phyloP scores from a whole-genome alignment of 2,797 vertebrate species.

The Platyrinchus mystaceus region DNA sequence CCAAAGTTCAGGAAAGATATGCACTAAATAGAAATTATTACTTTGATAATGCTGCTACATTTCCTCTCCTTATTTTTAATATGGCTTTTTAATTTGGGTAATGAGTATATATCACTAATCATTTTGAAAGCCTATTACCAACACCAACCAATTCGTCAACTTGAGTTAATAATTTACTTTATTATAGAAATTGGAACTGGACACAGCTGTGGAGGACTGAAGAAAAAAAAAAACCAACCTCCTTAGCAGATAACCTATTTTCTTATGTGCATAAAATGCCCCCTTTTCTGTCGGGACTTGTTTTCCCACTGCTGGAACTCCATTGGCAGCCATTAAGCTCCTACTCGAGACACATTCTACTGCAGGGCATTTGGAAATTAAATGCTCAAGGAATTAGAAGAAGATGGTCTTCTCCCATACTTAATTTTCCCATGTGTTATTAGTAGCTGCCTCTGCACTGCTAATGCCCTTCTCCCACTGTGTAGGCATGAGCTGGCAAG shows the following conservation, averaged over 20 bases:
- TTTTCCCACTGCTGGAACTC: conserved; percentile 48
- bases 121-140: conserved; percentile 68
- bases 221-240: not conserved
- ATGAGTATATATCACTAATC: conserved; percentile 69
- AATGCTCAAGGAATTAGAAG: conserved; percentile 60
- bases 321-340: conserved; percentile 37
- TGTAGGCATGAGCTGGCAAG: conserved; percentile 51
- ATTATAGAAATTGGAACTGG: conserved; percentile 42
- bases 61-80: conserved; percentile 64
- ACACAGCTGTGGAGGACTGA: conserved; percentile 16
- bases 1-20: conserved; percentile 62
- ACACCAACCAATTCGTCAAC: conserved; percentile 57
- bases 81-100: conserved; percentile 68
- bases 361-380: conserved; percentile 68
- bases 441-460: conserved; percentile 43
- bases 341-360: conserved; percentile 41
- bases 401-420: conserved; percentile 31
- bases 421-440: conserved; percentile 67
- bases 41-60: conserved; percentile 63
- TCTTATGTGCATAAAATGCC: not conserved
- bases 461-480: conserved; percentile 60
- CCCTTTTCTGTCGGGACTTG: conserved; percentile 19
- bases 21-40: conserved; percentile 64
- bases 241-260: conserved; percentile 44
- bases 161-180: conserved; percentile 63